phyloP scores from a whole-genome alignment of 1,140 invertebrate genomes.

The Drosophila repleta region DNA sequence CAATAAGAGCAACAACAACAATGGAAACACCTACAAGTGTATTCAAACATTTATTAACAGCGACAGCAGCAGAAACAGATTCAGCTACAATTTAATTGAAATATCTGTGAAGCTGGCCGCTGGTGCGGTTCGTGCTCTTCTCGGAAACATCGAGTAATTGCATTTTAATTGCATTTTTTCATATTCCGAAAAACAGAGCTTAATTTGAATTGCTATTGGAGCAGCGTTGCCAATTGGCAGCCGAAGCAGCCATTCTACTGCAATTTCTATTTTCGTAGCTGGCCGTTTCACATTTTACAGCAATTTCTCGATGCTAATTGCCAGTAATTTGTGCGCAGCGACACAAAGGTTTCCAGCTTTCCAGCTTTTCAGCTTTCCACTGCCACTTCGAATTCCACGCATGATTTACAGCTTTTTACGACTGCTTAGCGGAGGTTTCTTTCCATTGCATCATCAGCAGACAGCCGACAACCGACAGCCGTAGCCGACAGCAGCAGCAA shows the following conservation, averaged over 20 bases:
- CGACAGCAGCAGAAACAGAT: background rate
- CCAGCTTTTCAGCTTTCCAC: background rate
- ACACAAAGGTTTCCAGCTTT: background rate
- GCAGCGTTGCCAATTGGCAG: background rate
- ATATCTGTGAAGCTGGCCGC: background rate
- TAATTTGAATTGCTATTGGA: background rate
- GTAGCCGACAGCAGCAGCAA: no score
- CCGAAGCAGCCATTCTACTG: background rate
- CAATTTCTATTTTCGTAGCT: background rate
- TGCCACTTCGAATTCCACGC: background rate
- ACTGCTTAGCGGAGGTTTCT: background rate
- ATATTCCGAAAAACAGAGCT: background rate
- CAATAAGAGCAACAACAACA: background rate
- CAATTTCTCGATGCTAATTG: background rate
- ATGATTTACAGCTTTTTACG: no score
- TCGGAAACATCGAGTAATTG: background rate
- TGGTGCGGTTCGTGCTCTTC: background rate
- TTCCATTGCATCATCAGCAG: slow-evolving; percentile 1
- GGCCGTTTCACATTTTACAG: background rate
- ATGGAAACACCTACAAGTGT: background rate
- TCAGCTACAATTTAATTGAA: background rate
- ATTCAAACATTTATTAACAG: background rate
- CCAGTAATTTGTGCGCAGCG: background rate
- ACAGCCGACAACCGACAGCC: no score
- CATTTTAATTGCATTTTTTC: background rate